Evolutionary conservation across 1,140 invertebrate genomes (phyloP), one percentile per base, ranked within the genome.

Genomic region (Fragariocoptes setiger): DNA sequence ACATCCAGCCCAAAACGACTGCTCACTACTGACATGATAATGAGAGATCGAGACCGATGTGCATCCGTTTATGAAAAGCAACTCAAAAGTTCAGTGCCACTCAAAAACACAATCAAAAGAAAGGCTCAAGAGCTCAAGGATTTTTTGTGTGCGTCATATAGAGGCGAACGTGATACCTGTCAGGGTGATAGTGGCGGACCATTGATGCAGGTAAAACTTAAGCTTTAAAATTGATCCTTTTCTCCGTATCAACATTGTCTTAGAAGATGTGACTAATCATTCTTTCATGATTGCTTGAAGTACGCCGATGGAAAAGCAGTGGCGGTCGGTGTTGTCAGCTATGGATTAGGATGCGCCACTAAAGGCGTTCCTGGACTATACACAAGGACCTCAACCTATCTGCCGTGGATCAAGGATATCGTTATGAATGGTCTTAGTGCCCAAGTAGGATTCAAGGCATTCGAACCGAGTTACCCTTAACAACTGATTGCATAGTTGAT

Each of bases 171-270:
- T 8, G 25, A 31, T n/a, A n/a, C 25, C n/a, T 31, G 25, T 18
- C 49, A 66, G 62, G 69, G 69, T 4, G 69, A 72, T 49, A 71
- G 69, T 43, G 69, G 69, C 37, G 69, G 69, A 15, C 69, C 69
- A 1, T 52, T 72, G 21, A 41, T 31, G 25, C 25, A 31, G n/a
- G n/a, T n/a, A n/a, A n/a, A n/a, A n/a, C n/a, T n/a, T n/a, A n/a
- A n/a, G n/a, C n/a, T n/a, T n/a, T n/a, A n/a, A n/a, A n/a, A n/a
- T n/a, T n/a, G n/a, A n/a, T n/a, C n/a, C n/a, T n/a, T n/a, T n/a
- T n/a, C n/a, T n/a, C n/a, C n/a, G n/a, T n/a, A n/a, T n/a, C n/a
- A n/a, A n/a, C n/a, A n/a, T n/a, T n/a, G n/a, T n/a, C n/a, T n/a
- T n/a, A n/a, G n/a, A n/a, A n/a, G n/a, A n/a, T n/a, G n/a, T n/a